Evolutionary conservation across 1,140 invertebrate species (phyloP).

Genomic region (Zaprionus camerounensis): DNA sequence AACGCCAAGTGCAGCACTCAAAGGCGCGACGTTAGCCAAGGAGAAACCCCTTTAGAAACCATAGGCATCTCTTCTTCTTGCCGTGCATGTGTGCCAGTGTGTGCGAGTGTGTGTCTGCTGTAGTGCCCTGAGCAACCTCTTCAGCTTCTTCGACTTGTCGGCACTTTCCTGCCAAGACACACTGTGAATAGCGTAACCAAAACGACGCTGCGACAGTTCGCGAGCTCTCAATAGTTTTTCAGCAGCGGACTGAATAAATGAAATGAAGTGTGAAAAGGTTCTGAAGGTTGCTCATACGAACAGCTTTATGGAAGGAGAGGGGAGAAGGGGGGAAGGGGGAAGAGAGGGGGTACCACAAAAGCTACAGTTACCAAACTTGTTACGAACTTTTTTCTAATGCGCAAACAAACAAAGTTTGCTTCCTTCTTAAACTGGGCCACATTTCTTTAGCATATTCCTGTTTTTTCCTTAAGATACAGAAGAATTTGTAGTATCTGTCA

Average conservation of each 20-base stretch:
- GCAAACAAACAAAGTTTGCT: constrained; percentile 4
- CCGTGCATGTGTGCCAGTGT: not conserved
- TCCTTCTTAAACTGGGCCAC: not conserved
- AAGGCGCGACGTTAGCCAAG: constrained; percentile 2
- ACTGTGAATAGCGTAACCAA: constrained; percentile 20
- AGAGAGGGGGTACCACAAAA: not conserved
- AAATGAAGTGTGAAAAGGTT: constrained; percentile 16
- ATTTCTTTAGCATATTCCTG: not conserved
- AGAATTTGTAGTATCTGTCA: not conserved
- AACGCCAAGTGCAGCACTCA: constrained; percentile 8
- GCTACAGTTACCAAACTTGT: constrained; percentile 9
- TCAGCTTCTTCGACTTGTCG: constrained; percentile 33
- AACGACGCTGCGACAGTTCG: constrained; percentile 33
- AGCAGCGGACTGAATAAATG: constrained; percentile 7
- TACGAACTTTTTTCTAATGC: constrained; percentile 18
- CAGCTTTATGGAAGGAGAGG: too few species aligned
- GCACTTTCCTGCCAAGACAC: constrained; percentile 38
- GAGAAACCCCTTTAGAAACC: constrained; percentile 27
- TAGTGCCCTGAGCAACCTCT: constrained; percentile 24
- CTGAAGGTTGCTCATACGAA: not conserved
- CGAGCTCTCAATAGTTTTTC: constrained; percentile 21
- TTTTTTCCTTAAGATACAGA: not conserved
- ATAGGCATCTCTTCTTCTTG: not conserved
- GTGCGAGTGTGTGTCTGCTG: constrained; percentile 17
- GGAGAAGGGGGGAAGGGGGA: too few species aligned